phyloP scores from a whole-genome alignment of 2,797 vertebrate genomes.

The Avahi laniger region DNA sequence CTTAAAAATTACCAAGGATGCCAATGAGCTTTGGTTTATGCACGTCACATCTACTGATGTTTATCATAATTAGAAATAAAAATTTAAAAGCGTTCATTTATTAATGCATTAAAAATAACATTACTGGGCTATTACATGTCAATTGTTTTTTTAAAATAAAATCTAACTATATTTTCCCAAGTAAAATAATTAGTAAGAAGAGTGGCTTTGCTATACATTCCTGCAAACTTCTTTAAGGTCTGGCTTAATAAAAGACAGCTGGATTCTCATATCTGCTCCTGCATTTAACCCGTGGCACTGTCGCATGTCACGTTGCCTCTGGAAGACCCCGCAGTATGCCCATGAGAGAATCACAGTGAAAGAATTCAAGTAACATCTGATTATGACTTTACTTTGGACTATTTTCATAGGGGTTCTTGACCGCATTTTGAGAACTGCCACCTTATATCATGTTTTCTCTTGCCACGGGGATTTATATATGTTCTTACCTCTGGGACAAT shows the following conservation, averaged over 20 bases:
- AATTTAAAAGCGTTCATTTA: not conserved
- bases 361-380: not conserved
- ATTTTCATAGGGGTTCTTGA: not conserved
- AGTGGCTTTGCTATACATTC: not conserved
- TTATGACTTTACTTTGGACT: not conserved
- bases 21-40: not conserved
- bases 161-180: not conserved
- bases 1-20: not conserved
- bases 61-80: not conserved
- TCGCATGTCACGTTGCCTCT: not conserved
- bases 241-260: not conserved
- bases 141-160: not conserved
- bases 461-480: not conserved
- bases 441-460: not conserved
- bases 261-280: not conserved
- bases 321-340: not conserved
- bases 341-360: not conserved
- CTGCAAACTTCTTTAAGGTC: not conserved
- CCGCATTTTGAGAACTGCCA: not conserved
- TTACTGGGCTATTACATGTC: not conserved
- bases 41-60: not conserved
- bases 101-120: slow-evolving; percentile 15
- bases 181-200: not conserved
- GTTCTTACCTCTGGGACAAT: not conserved
- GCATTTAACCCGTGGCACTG: not conserved